Base-by-base conservation (phyloP, 2,888 invertebrate species). In the Germaria angustata region DNA sequence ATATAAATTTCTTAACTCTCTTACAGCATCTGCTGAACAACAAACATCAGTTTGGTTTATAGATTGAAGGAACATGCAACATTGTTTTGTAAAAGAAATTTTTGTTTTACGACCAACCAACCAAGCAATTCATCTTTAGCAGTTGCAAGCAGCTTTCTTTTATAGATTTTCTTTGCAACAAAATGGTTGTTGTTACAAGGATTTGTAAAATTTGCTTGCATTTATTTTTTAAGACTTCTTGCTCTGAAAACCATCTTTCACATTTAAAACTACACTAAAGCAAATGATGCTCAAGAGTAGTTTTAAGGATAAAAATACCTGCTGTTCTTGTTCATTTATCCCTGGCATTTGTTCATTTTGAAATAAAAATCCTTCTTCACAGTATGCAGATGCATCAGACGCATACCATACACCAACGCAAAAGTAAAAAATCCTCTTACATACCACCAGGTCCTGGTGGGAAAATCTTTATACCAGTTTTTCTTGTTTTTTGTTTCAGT, bases 381-480 rank as follows among this genome's bases (percentile, higher is more conserved):
- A 15, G 4, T n/a, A 32, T 34, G 34, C 15, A 49, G 49, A 34
- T 65, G 49, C 34, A 17, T 3, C 28, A n/a, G 28, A 28, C 28
- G 6, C 28, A 28, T 6, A 28, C 28, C 11, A 32, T 13, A 17
- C 32, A n/a, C 20, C 3, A 9, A 44, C 20, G 11, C 0, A 36
- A 9, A 36, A 13, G 5, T 8, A 6, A 15, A 24, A 20, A n/a
- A 5, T n/a, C 15, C 6, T 46, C 28, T 57, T 57, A 17, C 46
- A 59, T 41, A 72, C 65, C 41, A 32, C 13, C 72, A 73, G 49
- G 53, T 80, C 79, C 79, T 80, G 73, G 72, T 73, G 72, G 59
- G 72, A 73, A 66, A 72, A 59, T 57, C 2, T 44, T 20, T 44
- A 41, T 53, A 36, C 11, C 15, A 63, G 15, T 55, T 65, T 71